Base-by-base conservation (phyloP, 2,888 invertebrate genomes). In the Onchidella celtica region DNA sequence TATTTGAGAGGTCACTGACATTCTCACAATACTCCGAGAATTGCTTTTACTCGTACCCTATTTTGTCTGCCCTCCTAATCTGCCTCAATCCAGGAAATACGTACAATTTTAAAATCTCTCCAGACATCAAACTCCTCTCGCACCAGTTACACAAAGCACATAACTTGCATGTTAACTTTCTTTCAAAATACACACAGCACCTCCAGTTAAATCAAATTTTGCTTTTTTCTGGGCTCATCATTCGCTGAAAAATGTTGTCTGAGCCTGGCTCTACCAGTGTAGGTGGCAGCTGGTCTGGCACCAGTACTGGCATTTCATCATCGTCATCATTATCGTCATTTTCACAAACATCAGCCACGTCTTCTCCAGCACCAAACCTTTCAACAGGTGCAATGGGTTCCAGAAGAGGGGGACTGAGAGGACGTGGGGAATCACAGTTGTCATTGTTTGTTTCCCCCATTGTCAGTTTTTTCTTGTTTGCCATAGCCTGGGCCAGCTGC, bases 241-340 rank as follows among this genome's bases (percentile, higher is more conserved):
- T 75, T 0, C 79, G 63, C 73, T 79, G 79, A 38, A 79, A 79
- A 55, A 79, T 79, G 57, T 79, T 79, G 29, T 79, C 79, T 4
- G 65, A 36, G 2, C 79, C 79, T 27, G 79, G 79, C 29, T 79
- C 79, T 0, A 79, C 79, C 21, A 76, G 57, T 3, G 81, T 55
- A 14, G 70, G 70, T 11, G 81, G 81, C 32, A 81, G 21, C 9
- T 81, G 76, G 17, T 81, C 81, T 3, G 81, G 81, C 2, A 81
- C 81, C 24, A 81, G 70, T 3, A 81, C 81, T 34, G 81, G 81
- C 81, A 81, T 81, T 38, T 76, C 78, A 57, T 29, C 59, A 34
- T 78, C 78, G 3, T 59, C 68, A 9, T 38, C 63, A n/a, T 40
- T 40, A 32, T 59, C 59, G n/a, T 65, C 59, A 57, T 40, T 29